Conservation (phyloP, 2,888 invertebrate species). For the Aspidiotus destructor region DNA sequence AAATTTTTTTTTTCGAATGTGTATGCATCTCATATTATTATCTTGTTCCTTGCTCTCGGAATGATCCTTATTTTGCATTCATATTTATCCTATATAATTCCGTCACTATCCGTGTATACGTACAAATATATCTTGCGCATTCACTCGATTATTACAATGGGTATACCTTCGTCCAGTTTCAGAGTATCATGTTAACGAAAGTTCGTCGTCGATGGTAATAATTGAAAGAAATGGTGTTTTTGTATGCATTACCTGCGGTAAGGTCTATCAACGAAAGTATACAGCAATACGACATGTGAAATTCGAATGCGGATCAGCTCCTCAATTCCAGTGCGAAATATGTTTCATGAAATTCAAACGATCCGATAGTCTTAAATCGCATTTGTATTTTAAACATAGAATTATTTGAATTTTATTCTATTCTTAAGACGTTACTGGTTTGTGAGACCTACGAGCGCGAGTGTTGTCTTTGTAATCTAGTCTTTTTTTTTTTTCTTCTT, state of each 20-base stretch:
- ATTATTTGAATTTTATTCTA: slow-evolving; percentile 11
- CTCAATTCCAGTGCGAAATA: slow-evolving; percentile 41
- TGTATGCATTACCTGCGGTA: slow-evolving; percentile 37
- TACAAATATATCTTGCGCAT: no score
- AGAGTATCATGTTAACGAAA: background rate
- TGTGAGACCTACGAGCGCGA: no score
- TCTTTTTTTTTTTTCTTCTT: no score
- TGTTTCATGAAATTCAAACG: slow-evolving; percentile 35
- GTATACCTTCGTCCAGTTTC: background rate
- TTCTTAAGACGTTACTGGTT: background rate
- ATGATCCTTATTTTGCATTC: no score
- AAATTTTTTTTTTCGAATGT: no score
- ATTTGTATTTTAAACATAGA: slow-evolving; percentile 33
- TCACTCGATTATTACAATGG: no score
- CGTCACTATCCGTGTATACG: no score
- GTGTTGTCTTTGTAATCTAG: no score
- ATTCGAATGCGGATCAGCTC: slow-evolving; percentile 41
- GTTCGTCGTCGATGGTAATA: slow-evolving; percentile 1
- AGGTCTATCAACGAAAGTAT: slow-evolving; percentile 40
- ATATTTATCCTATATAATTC: no score
- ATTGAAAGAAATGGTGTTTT: slow-evolving; percentile 24
- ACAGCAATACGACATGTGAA: slow-evolving; percentile 39
- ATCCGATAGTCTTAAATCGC: slow-evolving; percentile 35
- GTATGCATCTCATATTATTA: no score
- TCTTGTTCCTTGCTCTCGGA: no score